Conservation (phyloP, 2,797 vertebrate species). For the Paramormyrops hopkinsi region DNA sequence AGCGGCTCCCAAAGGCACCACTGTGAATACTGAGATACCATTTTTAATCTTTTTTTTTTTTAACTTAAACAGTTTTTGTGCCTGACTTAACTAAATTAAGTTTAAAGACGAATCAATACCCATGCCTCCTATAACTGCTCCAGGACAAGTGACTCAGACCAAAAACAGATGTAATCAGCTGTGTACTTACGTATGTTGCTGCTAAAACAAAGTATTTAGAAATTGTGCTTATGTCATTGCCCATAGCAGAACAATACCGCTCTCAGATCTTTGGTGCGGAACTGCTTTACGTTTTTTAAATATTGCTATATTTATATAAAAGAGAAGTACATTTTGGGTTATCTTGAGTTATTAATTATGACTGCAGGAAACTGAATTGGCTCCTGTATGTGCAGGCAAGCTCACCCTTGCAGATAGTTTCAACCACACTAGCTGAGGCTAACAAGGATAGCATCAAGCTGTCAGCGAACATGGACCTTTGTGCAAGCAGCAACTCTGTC, state of each 20-base stretch:
- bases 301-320: neutral
- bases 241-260: conserved; percentile 23
- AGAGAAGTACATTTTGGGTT: neutral
- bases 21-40: neutral
- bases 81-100: neutral
- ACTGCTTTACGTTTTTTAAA: neutral
- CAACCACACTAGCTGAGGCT: conserved; percentile 7
- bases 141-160: neutral
- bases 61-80: neutral
- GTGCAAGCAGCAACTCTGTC: neutral
- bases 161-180: conserved; percentile 28
- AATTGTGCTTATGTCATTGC: conserved; percentile 37
- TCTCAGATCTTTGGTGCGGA: neutral
- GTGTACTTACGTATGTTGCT: conserved; percentile 42
- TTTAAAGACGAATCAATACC: neutral
- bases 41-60: neutral
- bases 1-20: neutral
- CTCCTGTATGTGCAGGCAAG: neutral
- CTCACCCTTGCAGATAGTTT: conserved; percentile 5
- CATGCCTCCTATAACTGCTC: neutral
- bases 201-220: conserved; percentile 26
- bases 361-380: neutral
- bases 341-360: neutral
- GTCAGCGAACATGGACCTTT: conserved; percentile 21
- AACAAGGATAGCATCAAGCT: conserved; percentile 24